Evolutionary conservation across 1,140 invertebrate species (phyloP).

Genomic region (Drosophila mayri): DNA sequence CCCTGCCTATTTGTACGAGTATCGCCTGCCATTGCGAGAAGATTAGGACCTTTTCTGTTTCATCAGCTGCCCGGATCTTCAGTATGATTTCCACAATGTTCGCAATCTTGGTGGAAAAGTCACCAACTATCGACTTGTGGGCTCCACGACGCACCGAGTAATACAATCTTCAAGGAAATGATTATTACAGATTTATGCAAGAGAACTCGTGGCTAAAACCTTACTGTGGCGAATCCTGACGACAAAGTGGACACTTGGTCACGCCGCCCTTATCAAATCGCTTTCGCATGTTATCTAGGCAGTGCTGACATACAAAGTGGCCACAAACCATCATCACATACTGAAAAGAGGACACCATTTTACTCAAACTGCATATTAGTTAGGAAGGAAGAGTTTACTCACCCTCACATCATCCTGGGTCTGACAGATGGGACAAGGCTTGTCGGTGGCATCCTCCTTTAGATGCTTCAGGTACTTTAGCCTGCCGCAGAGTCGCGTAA

Average conservation of each 20-base stretch:
- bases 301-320: slow-evolving; percentile 74
- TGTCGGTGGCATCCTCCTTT: slow-evolving; percentile 84
- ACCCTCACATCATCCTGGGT: slow-evolving; percentile 70
- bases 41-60: slow-evolving; percentile 88
- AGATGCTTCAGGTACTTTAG: slow-evolving; percentile 82
- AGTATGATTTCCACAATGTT: slow-evolving; percentile 88
- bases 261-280: neutral
- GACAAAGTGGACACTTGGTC: slow-evolving; percentile 88
- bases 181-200: neutral
- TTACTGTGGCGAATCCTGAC: slow-evolving; percentile 83
- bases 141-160: slow-evolving; percentile 54
- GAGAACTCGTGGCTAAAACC: neutral
- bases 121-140: slow-evolving; percentile 85
- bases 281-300: slow-evolving; percentile 56
- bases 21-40: slow-evolving; percentile 91
- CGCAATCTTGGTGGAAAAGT: slow-evolving; percentile 91
- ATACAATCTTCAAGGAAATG: slow-evolving; percentile 57
- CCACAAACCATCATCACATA: slow-evolving; percentile 82
- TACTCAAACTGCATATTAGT: neutral
- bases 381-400: neutral
- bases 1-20: slow-evolving; percentile 87
- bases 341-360: slow-evolving; percentile 26
- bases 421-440: slow-evolving; percentile 90
- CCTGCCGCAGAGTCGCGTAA: slow-evolving; percentile 60
- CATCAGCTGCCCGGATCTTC: slow-evolving; percentile 85